A percentile compares a stretch with the other conserved stretches of the same genome.
These are phyloP conservation scores for Phylloscopus collybita DNA, from an alignment of 2,797 vertebrate genomes.

Conservation along the genomic window DNA sequence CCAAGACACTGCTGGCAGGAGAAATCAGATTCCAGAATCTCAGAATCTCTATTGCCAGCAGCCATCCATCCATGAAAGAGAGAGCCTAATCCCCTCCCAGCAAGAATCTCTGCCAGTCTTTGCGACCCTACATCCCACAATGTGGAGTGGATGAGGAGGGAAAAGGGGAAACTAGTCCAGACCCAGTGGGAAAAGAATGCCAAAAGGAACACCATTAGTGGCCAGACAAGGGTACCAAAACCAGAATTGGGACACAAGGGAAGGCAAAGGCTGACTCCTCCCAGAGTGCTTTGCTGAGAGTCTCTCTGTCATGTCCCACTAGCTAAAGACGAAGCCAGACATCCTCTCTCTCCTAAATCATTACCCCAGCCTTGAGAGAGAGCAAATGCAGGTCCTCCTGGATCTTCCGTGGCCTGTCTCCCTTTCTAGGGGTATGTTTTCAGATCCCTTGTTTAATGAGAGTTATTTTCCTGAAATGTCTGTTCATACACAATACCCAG, in stretches of 20 bases:
- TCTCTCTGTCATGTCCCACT: not conserved
- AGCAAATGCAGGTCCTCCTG: not conserved
- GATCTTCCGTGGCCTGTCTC: not conserved
- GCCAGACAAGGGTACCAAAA: not conserved
- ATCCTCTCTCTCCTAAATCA: not conserved
- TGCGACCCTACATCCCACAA: not conserved
- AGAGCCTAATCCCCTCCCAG: not conserved
- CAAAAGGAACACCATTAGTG: not conserved
- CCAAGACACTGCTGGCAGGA: not conserved
- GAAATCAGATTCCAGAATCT: not conserved
- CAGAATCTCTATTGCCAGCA: not conserved
- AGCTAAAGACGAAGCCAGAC: not conserved
- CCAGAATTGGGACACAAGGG: not conserved
- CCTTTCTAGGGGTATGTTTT: not conserved
- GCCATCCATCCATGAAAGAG: not conserved
- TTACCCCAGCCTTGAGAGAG: not conserved
- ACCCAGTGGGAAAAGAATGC: not conserved
- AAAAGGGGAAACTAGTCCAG: not conserved
- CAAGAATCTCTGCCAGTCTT: not conserved
- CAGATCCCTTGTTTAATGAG: not conserved
- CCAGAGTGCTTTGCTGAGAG: not conserved
- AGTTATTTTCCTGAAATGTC: not conserved
- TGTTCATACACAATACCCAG: not conserved
- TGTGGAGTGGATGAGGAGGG: not conserved
- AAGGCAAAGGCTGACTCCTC: not conserved